These are phyloP conservation scores for Conus canariensis DNA, from an alignment of 2,888 invertebrate species.

Conservation along the genomic window DNA sequence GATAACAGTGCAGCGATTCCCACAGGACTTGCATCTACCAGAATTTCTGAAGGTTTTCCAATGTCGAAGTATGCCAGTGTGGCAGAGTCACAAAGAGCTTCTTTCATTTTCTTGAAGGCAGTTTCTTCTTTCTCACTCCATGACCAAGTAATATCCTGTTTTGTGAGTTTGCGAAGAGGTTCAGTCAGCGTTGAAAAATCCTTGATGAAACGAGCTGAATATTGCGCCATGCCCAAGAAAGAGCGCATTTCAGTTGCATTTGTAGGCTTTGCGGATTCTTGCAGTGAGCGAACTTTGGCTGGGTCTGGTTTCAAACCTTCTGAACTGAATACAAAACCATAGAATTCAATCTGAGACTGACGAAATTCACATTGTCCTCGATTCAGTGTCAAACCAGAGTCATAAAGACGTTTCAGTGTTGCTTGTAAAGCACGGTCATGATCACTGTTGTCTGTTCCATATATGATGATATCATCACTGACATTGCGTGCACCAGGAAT, in stretches of 20 bases:
- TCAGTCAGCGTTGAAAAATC: slow-evolving; percentile 21
- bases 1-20: slow-evolving; percentile 57
- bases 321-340: background rate
- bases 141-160: slow-evolving; percentile 41
- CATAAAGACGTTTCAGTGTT: slow-evolving; percentile 13
- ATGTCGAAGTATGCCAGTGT: slow-evolving; percentile 59
- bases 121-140: slow-evolving; percentile 48
- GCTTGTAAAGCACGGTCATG: slow-evolving; percentile 51
- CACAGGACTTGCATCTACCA: slow-evolving; percentile 61
- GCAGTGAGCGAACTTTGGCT: background rate
- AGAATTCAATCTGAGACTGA: slow-evolving; percentile 8
- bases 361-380: slow-evolving; percentile 21
- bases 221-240: slow-evolving; percentile 36
- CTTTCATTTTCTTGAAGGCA: slow-evolving; percentile 54
- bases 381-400: slow-evolving; percentile 28
- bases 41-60: slow-evolving; percentile 48
- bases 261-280: background rate
- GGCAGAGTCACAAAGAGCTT: slow-evolving; percentile 45
- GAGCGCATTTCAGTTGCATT: background rate
- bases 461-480: slow-evolving; percentile 74
- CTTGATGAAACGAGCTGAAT: slow-evolving; percentile 21
- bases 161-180: background rate
- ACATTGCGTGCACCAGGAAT: slow-evolving; percentile 74
- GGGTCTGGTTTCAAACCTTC: slow-evolving; percentile 22
- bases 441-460: slow-evolving; percentile 54